phyloP scores from a whole-genome alignment of 1,140 invertebrate species.

The Drosophila subpulchrella region DNA sequence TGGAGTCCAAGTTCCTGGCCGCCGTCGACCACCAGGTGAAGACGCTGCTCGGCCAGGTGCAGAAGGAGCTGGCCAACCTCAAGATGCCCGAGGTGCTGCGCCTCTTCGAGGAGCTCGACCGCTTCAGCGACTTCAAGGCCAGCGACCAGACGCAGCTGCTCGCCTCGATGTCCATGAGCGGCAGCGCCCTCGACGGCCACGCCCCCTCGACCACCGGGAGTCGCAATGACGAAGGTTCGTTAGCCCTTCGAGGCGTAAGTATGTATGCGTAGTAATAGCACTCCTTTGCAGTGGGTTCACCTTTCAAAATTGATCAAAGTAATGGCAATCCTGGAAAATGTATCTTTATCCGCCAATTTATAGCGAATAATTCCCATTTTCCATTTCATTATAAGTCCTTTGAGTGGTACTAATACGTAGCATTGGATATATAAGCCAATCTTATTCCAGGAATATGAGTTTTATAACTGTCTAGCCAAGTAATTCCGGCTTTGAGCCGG shows the following conservation, averaged over 20 bases:
- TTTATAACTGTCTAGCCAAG: too few relatives aligned
- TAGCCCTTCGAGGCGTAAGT: background rate
- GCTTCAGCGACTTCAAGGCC: slow-evolving; percentile 59
- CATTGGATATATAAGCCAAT: too few relatives aligned
- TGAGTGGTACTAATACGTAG: too few relatives aligned
- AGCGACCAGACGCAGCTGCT: slow-evolving; percentile 65
- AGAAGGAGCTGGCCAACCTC: slow-evolving; percentile 61
- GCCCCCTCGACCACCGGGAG: slow-evolving; percentile 17
- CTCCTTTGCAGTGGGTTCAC: background rate
- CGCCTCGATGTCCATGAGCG: slow-evolving; percentile 54
- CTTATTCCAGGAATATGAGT: too few relatives aligned
- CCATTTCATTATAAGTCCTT: too few relatives aligned
- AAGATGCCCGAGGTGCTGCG: slow-evolving; percentile 55
- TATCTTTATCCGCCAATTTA: background rate
- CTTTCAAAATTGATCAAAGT: too few relatives aligned
- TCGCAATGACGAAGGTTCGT: slow-evolving; percentile 77
- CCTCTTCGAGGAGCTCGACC: slow-evolving; percentile 34
- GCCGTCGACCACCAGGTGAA: slow-evolving; percentile 46
- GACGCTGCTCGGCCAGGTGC: slow-evolving; percentile 31
- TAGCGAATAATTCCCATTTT: background rate
- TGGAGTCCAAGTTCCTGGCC: slow-evolving; percentile 43
- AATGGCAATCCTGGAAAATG: too few relatives aligned
- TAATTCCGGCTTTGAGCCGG: too few relatives aligned
- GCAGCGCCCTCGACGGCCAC: slow-evolving; percentile 33
- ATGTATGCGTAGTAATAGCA: background rate